A percentile compares a stretch with the other conserved stretches of the same genome.
phyloP scores from a whole-genome alignment of 53 echinoderm and acorn worm genomes.

The Echinarachnius parma region DNA sequence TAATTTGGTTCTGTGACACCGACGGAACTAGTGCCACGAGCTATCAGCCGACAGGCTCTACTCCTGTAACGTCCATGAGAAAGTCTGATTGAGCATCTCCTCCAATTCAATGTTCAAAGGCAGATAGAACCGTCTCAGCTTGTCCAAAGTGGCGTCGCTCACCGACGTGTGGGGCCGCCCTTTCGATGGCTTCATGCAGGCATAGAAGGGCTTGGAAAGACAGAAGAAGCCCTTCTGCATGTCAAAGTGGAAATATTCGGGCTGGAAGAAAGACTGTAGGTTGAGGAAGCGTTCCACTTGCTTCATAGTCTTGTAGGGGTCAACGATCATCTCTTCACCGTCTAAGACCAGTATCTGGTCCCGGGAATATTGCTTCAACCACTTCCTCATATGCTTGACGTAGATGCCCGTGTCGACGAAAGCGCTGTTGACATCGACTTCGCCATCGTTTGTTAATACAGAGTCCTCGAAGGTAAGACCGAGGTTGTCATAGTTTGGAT shows the following conservation, averaged over 20 bases:
- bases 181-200: conserved; percentile 64
- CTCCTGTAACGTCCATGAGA: conserved; percentile 56
- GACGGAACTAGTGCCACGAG: too few relatives aligned
- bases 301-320: conserved; percentile 31
- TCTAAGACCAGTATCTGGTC: conserved; percentile 51
- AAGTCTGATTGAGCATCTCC: conserved; percentile 49
- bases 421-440: conserved; percentile 35
- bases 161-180: conserved; percentile 67
- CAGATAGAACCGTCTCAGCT: conserved; percentile 55
- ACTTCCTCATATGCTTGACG: conserved; percentile 44
- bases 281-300: conserved; percentile 49
- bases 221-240: conserved; percentile 47
- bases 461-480: conserved; percentile 53
- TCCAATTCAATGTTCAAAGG: conserved; percentile 59
- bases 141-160: conserved; percentile 30
- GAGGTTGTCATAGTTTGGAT: conserved; percentile 26
- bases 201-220: conserved; percentile 44
- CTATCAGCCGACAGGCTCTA: not conserved
- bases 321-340: conserved; percentile 35
- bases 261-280: conserved; percentile 34
- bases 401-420: conserved; percentile 56
- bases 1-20: too few relatives aligned
- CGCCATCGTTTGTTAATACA: conserved; percentile 33
- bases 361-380: conserved; percentile 31
- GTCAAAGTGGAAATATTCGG: conserved; percentile 53